Evolutionary conservation across 2,113 vertebrate species (phyloP).

Genomic region (Mirounga angustirostris): DNA sequence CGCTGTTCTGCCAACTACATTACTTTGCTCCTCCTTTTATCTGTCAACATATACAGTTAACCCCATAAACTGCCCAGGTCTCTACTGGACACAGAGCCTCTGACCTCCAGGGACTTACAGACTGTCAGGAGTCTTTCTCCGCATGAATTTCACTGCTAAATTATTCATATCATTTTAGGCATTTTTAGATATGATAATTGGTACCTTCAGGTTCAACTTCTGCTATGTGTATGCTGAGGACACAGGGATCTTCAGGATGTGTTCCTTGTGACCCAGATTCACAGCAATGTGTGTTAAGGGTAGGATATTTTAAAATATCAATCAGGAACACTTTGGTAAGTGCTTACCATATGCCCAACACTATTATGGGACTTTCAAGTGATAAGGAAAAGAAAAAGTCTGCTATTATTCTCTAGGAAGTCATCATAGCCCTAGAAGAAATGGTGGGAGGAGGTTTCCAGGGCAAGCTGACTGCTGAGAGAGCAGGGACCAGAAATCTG

Average conservation of each 20-base stretch:
- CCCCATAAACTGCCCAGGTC: background rate
- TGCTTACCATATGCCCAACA: background rate
- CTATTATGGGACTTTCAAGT: background rate
- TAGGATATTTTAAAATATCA: constrained; percentile 26
- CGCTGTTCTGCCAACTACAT: background rate
- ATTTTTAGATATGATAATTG: constrained; percentile 75
- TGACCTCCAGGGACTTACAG: background rate
- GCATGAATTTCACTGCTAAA: constrained; percentile 41
- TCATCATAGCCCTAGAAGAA: background rate
- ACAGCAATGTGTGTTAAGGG: background rate
- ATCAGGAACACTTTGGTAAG: constrained; percentile 53
- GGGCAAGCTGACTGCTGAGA: background rate
- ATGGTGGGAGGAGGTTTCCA: background rate
- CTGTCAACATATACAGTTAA: background rate
- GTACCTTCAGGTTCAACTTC: constrained; percentile 59
- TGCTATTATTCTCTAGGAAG: background rate
- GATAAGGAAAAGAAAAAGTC: background rate
- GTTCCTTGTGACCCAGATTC: constrained; percentile 68
- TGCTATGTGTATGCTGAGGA: background rate
- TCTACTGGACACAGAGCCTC: background rate
- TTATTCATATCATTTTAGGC: constrained; percentile 61
- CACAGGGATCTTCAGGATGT: background rate
- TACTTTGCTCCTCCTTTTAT: background rate
- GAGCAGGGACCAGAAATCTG: background rate
- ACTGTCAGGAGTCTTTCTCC: background rate